These are phyloP conservation scores for Toxotes chatareus DNA, from an alignment of 2,113 vertebrate species.

Conservation along the genomic window DNA sequence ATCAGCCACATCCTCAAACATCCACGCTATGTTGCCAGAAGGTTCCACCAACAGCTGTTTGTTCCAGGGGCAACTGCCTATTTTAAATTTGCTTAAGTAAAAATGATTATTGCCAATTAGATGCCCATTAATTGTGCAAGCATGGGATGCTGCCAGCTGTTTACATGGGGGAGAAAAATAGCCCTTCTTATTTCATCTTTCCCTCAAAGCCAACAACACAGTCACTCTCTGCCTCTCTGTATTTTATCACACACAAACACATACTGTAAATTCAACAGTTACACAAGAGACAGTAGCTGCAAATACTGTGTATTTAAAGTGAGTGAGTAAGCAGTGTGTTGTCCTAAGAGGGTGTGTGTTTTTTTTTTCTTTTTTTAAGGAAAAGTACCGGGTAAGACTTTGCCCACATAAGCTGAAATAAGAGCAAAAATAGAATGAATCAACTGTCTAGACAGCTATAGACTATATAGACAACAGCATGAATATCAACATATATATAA, in stretches of 20 bases:
- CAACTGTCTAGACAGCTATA: background rate
- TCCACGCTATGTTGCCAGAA: constrained; percentile 89
- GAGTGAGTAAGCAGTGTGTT: background rate
- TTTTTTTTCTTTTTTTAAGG: background rate
- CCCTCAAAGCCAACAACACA: constrained; percentile 77
- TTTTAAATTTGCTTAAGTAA: constrained; percentile 94
- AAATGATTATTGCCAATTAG: constrained; percentile 99
- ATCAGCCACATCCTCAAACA: constrained; percentile 84
- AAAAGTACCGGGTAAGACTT: background rate
- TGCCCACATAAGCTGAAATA: background rate
- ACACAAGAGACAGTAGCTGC: background rate
- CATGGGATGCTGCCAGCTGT: constrained; percentile 96
- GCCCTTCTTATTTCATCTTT: constrained; percentile 87
- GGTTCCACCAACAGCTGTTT: constrained; percentile 95
- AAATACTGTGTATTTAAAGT: constrained; percentile 7
- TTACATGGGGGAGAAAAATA: constrained; percentile 95
- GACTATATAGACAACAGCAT: background rate
- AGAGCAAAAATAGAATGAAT: background rate
- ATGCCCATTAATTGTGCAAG: constrained; percentile 98
- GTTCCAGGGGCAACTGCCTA: constrained; percentile 91
- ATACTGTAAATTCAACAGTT: constrained; percentile 42
- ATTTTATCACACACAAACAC: constrained; percentile 36
- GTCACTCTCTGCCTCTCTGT: constrained; percentile 38
- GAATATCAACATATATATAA: too few species aligned
- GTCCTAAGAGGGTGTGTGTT: background rate